Conservation (phyloP, 2,113 vertebrate genomes). For the Perca schrenkii region DNA sequence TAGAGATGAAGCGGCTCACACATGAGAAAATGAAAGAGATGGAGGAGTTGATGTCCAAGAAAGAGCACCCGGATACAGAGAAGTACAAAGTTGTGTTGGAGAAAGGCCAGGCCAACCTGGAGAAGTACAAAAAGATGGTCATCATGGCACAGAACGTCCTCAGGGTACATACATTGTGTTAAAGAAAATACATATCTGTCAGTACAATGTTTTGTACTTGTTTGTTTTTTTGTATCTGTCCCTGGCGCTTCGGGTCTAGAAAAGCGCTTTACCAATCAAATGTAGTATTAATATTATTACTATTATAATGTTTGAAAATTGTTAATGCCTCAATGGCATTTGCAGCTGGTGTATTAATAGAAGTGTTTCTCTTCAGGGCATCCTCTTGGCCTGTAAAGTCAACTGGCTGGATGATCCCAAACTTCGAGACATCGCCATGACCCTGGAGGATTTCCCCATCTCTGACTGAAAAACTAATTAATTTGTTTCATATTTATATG, state of each 20-base stretch:
- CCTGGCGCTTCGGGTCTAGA: no score
- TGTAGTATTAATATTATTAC: no score
- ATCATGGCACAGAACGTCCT: constrained; percentile 83
- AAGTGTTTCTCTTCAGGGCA: constrained; percentile 72
- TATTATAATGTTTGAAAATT: neutral
- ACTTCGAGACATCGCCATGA: constrained; percentile 80
- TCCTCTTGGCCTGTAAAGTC: constrained; percentile 82
- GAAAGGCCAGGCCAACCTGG: constrained; percentile 77
- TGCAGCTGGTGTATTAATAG: neutral
- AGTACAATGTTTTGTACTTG: neutral
- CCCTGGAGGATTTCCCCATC: constrained; percentile 79
- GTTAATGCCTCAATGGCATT: neutral
- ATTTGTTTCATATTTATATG: neutral
- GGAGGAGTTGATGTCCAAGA: constrained; percentile 75
- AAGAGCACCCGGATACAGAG: constrained; percentile 73
- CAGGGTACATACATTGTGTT: constrained; percentile 76
- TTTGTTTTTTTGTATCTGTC: no score
- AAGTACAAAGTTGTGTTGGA: constrained; percentile 75
- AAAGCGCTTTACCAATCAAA: no score
- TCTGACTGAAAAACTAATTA: constrained; percentile 54
- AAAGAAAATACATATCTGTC: neutral
- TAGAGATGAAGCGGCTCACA: constrained; percentile 77
- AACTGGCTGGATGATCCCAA: constrained; percentile 85
- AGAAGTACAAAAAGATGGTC: constrained; percentile 81
- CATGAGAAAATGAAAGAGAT: constrained; percentile 81